A percentile compares a stretch with the other conserved stretches of the same genome.
These are phyloP conservation scores for Acrossocheilus wenchowensis DNA, from an alignment of 2,797 vertebrate genomes.

Conservation along the genomic window DNA sequence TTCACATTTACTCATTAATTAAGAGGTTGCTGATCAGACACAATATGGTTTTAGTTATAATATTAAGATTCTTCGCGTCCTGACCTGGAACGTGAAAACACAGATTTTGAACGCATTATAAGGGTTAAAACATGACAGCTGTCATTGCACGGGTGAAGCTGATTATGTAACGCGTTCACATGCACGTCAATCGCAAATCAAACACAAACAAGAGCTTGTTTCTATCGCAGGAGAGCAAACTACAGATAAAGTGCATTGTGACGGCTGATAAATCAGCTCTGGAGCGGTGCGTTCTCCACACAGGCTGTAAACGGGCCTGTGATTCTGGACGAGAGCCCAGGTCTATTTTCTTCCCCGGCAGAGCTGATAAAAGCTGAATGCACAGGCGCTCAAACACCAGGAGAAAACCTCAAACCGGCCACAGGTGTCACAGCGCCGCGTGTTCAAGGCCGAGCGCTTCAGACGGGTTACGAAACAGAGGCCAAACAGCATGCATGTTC, in stretches of 20 bases:
- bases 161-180: not conserved
- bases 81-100: not conserved
- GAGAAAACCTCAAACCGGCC: constrained; percentile 35
- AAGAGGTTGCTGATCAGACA: not conserved
- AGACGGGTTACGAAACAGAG: not conserved
- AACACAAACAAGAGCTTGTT: not conserved
- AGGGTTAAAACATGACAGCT: not conserved
- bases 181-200: not conserved
- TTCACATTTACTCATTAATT: not conserved
- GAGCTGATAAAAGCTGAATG: constrained; percentile 49
- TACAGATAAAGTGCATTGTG: not conserved
- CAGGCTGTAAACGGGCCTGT: constrained; percentile 24
- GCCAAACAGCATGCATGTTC: not conserved
- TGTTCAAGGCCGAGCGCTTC: constrained; percentile 24
- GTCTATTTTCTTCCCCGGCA: constrained; percentile 30
- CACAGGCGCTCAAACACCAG: not conserved
- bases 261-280: not conserved
- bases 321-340: constrained; percentile 37
- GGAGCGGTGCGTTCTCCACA: not conserved
- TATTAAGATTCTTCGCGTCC: too few relatives aligned
- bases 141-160: not conserved
- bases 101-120: not conserved
- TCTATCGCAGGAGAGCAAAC: not conserved
- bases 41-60: not conserved
- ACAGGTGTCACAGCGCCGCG: constrained; percentile 19